Conservation (phyloP, 2,797 vertebrate genomes). For the Brachymystax lenok region DNA sequence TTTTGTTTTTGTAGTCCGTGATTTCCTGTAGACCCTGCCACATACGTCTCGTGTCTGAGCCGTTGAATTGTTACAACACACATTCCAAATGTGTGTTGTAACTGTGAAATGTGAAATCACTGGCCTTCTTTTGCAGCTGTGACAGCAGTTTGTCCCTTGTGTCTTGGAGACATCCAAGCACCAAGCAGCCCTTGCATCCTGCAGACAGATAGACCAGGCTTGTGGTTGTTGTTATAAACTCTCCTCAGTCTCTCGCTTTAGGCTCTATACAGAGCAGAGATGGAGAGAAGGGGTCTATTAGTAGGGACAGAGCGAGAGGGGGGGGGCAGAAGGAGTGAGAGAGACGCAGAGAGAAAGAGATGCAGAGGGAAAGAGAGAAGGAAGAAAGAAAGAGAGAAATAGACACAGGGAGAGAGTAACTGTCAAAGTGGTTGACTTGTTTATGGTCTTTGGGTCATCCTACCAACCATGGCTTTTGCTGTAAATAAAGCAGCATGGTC, state of each 20-base stretch:
- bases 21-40: too few species aligned
- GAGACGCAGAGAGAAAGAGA: background rate
- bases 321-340: background rate
- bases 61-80: too few species aligned
- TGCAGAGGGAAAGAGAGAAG: constrained; percentile 7
- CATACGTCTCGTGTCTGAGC: too few species aligned
- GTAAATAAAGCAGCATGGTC: background rate
- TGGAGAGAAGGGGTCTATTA: constrained; percentile 26
- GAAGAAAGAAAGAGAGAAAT: background rate
- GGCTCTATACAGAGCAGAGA: constrained; percentile 75
- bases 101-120: constrained; percentile 69
- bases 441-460: background rate
- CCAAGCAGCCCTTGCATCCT: constrained; percentile 75
- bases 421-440: background rate
- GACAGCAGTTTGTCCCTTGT: constrained; percentile 72
- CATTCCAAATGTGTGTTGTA: constrained; percentile 56
- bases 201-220: constrained; percentile 67
- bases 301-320: background rate
- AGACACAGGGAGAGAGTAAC: background rate
- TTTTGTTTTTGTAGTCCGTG: too few species aligned
- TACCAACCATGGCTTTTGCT: background rate
- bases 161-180: constrained; percentile 71
- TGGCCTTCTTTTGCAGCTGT: constrained; percentile 61
- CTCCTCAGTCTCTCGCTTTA: constrained; percentile 71
- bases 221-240: constrained; percentile 77